Percentiles rank a stretch among this genome's conserved stretches.
Conservation (phyloP, 2,113 vertebrate species). For the Platichthys flesus region DNA sequence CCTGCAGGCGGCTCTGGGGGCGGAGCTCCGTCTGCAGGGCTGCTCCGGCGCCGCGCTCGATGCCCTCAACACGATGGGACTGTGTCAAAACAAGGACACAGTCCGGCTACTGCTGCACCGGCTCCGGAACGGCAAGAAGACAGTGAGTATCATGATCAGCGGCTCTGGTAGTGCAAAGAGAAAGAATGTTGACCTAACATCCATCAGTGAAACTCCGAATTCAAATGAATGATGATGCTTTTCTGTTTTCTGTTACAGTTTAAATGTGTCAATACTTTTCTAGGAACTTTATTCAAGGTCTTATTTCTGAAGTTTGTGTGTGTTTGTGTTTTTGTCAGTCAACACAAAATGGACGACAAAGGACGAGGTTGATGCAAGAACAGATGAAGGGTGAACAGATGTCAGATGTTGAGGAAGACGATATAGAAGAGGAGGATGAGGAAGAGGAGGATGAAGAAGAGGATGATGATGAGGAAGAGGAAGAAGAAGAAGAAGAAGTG, state of each 20-base stretch:
- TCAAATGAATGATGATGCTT: no score
- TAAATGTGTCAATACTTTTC: no score
- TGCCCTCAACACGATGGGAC: slow-evolving; percentile 74
- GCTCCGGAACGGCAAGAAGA: slow-evolving; percentile 45
- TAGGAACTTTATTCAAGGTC: not conserved
- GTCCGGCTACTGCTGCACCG: slow-evolving; percentile 65
- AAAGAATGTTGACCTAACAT: not conserved
- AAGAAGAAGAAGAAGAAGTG: not conserved
- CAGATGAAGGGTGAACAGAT: slow-evolving; percentile 43
- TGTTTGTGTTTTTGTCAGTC: not conserved
- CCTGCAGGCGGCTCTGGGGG: slow-evolving; percentile 72
- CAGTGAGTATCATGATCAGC: slow-evolving; percentile 48
- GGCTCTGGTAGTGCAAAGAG: not conserved
- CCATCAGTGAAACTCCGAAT: not conserved
- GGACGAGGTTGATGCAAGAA: slow-evolving; percentile 34
- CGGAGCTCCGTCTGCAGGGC: slow-evolving; percentile 72
- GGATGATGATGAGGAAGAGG: not conserved
- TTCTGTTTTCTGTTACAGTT: no score
- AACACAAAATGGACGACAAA: slow-evolving; percentile 44
- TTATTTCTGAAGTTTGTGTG: not conserved
- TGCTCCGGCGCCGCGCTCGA: slow-evolving; percentile 67
- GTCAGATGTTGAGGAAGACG: slow-evolving; percentile 34
- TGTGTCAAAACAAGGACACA: slow-evolving; percentile 77
- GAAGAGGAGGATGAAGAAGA: slow-evolving; percentile 9
- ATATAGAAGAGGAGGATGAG: not conserved